Conservation (phyloP, 2,888 invertebrate genomes). For the Abscondita cerata region DNA sequence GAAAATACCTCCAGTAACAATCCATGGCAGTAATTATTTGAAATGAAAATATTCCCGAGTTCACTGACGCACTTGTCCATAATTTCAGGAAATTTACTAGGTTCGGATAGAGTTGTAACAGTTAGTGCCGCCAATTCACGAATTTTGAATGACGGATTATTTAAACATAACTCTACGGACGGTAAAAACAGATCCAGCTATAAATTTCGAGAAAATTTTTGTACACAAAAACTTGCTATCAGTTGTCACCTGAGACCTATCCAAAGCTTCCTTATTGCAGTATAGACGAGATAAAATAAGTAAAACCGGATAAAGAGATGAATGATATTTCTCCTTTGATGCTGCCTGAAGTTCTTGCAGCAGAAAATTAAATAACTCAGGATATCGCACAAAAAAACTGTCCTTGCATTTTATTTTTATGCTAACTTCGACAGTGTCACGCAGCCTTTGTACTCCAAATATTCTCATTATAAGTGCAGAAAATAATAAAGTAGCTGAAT, state of each 20-base stretch:
- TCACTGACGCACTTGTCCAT: conserved; percentile 24
- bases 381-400: conserved; percentile 80
- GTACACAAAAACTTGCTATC: too few species aligned
- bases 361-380: conserved; percentile 67
- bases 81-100: conserved; percentile 40
- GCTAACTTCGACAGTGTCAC: conserved; percentile 65
- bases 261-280: conserved; percentile 26
- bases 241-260: conserved; percentile 16
- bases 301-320: conserved; percentile 77
- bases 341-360: conserved; percentile 49
- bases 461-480: conserved; percentile 83
- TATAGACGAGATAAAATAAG: conserved; percentile 80
- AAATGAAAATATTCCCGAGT: conserved; percentile 42
- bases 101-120: conserved; percentile 65
- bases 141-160: conserved; percentile 71
- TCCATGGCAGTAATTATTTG: conserved; percentile 72
- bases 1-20: conserved; percentile 65
- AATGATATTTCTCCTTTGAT: conserved; percentile 59
- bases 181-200: conserved; percentile 72
- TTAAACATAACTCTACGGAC: conserved; percentile 68
- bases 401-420: conserved; percentile 75
- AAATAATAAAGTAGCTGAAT: conserved; percentile 85
- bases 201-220: too few species aligned
- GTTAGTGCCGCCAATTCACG: conserved; percentile 78
- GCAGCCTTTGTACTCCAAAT: conserved; percentile 81